These are phyloP conservation scores for Typhlomys cinereus DNA, from an alignment of 2,113 vertebrate species.

Conservation along the genomic window DNA sequence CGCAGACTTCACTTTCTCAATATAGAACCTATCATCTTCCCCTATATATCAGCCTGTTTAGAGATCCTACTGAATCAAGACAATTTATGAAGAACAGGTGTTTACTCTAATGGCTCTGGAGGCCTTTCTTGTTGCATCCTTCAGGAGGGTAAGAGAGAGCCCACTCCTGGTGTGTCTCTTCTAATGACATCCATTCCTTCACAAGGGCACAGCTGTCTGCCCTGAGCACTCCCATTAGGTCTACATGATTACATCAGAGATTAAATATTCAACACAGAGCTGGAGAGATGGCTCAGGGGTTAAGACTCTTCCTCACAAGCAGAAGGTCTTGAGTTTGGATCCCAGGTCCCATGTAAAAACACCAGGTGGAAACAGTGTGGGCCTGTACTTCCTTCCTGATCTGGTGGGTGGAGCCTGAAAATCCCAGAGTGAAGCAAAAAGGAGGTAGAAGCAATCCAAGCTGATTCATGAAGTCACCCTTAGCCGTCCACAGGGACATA, in stretches of 20 bases:
- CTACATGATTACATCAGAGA: neutral
- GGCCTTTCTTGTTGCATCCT: neutral
- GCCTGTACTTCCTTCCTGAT: too few relatives aligned
- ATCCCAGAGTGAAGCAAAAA: too few relatives aligned
- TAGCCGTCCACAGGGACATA: too few relatives aligned
- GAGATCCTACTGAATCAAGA: neutral
- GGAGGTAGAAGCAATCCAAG: too few relatives aligned
- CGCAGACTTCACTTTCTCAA: neutral
- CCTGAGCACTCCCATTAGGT: neutral
- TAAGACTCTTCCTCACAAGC: too few relatives aligned
- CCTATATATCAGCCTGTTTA: neutral
- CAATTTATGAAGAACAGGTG: neutral
- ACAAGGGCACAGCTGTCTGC: neutral
- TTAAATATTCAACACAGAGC: neutral
- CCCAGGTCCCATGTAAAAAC: too few relatives aligned
- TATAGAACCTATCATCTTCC: neutral
- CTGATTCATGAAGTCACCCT: too few relatives aligned
- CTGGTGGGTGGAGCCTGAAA: too few relatives aligned
- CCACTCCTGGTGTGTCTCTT: neutral
- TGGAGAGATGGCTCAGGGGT: too few relatives aligned
- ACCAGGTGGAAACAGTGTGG: too few relatives aligned
- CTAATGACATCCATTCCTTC: neutral
- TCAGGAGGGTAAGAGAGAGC: neutral
- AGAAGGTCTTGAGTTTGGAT: too few relatives aligned
- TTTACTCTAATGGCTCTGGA: neutral